phyloP scores from a whole-genome alignment of 2,888 invertebrate species.

The Hartigia nigra region DNA sequence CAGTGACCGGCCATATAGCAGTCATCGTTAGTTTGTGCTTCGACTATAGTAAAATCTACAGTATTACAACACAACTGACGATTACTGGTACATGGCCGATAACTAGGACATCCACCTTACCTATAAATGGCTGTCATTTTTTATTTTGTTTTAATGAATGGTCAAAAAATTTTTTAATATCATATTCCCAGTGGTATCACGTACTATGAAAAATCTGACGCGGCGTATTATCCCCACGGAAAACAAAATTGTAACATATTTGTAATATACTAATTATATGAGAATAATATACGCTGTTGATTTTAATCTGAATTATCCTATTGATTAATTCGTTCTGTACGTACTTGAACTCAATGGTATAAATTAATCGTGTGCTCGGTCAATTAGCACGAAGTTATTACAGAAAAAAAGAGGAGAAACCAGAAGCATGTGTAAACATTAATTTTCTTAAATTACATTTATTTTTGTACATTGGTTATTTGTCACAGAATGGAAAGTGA shows the following conservation, averaged over 20 bases:
- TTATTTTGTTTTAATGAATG: background rate
- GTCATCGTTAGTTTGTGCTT: too few relatives aligned
- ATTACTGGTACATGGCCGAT: too few relatives aligned
- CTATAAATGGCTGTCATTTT: background rate
- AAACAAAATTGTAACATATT: constrained; percentile 9
- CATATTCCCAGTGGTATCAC: too few relatives aligned
- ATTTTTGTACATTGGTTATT: background rate
- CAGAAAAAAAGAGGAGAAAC: background rate
- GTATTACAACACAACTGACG: too few relatives aligned
- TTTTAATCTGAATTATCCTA: background rate
- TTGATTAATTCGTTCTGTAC: background rate
- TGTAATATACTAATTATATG: constrained; percentile 11
- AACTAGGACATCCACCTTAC: too few relatives aligned
- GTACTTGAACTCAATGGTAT: background rate
- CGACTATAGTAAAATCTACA: too few relatives aligned
- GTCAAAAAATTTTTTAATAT: background rate
- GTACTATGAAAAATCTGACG: too few relatives aligned
- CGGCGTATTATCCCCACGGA: background rate
- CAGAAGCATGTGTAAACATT: background rate
- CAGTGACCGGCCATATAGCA: too few relatives aligned
- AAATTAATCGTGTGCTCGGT: background rate
- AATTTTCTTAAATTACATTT: background rate
- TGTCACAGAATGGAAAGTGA: background rate
- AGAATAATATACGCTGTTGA: constrained; percentile 5
- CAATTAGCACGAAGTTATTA: background rate